phyloP scores from a whole-genome alignment of 1,140 invertebrate genomes.

The Brachystomella parvula region DNA sequence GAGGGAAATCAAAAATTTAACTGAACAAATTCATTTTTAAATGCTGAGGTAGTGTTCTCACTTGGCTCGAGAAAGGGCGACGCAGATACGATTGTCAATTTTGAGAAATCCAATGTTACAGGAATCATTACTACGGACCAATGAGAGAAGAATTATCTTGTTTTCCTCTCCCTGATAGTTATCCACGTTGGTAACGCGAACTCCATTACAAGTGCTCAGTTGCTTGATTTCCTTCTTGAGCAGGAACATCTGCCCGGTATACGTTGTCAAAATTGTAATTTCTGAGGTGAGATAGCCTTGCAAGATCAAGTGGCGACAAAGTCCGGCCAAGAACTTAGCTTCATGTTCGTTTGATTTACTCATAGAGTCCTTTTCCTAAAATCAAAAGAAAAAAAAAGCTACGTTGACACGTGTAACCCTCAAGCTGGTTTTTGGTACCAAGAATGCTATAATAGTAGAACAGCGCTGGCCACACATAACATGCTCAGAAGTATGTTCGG shows the following conservation, averaged over 20 bases:
- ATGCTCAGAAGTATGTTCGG: too few species aligned
- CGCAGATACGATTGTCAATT: slow-evolving; percentile 49
- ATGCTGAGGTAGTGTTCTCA: slow-evolving; percentile 48
- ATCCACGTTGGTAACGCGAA: slow-evolving; percentile 48
- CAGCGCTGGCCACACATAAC: too few species aligned
- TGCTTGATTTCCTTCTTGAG: slow-evolving; percentile 35
- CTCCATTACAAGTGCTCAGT: slow-evolving; percentile 20
- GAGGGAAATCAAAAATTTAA: background rate
- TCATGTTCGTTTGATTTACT: slow-evolving; percentile 55
- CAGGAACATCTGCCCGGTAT: slow-evolving; percentile 50
- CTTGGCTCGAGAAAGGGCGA: slow-evolving; percentile 44
- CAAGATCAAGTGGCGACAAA: slow-evolving; percentile 54
- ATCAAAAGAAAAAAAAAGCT: slow-evolving; percentile 1
- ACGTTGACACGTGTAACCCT: too few species aligned
- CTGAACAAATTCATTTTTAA: slow-evolving; percentile 39
- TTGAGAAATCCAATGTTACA: slow-evolving; percentile 51
- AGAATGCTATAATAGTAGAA: too few species aligned
- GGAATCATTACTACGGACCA: slow-evolving; percentile 48
- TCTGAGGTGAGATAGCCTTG: slow-evolving; percentile 52
- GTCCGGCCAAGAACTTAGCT: slow-evolving; percentile 48
- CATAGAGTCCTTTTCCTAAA: slow-evolving; percentile 44
- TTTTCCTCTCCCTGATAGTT: slow-evolving; percentile 56
- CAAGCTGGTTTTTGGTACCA: too few species aligned
- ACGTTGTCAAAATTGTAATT: slow-evolving; percentile 60
- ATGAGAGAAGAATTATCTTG: slow-evolving; percentile 51